A percentile compares a stretch with the other conserved stretches of the same genome.
phyloP scores from a whole-genome alignment of 2,113 vertebrate genomes.

The Tonatia bakeri region DNA sequence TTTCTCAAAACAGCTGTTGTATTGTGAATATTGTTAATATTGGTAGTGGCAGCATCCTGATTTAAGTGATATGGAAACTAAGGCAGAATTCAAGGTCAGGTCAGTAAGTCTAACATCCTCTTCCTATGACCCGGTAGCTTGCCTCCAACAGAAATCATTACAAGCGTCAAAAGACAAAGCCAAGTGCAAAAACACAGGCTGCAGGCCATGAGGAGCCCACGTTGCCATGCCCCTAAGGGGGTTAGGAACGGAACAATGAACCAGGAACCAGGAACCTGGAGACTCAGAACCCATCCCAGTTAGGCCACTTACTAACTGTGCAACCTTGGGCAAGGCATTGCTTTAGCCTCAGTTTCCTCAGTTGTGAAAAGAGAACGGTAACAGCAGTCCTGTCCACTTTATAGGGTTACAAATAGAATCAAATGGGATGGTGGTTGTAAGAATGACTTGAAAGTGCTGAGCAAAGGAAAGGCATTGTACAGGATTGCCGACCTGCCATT shows the following conservation, averaged over 20 bases:
- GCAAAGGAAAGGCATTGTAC: background rate
- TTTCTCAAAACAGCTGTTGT: background rate
- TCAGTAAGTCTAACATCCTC: background rate
- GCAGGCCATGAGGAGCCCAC: accelerated
- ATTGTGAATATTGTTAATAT: background rate
- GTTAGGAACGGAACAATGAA: background rate
- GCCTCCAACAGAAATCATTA: background rate
- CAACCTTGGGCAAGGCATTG: background rate
- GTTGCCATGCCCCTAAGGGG: accelerated
- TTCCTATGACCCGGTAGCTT: accelerated
- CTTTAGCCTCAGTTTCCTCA: background rate
- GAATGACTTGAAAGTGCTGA: background rate
- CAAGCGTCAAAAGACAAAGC: background rate
- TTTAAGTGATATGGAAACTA: background rate
- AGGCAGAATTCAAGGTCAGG: background rate
- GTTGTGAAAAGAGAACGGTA: background rate
- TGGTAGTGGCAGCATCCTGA: background rate
- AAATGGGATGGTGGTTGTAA: background rate
- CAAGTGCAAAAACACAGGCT: too few relatives aligned
- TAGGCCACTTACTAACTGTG: background rate
- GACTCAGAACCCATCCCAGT: background rate
- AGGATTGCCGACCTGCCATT: accelerated
- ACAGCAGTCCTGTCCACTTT: background rate
- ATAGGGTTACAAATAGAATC: accelerated
- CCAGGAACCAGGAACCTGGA: background rate